These are phyloP conservation scores for Arbacia lixula DNA, from an alignment of 53 echinoderm and acorn worm species.

Conservation along the genomic window DNA sequence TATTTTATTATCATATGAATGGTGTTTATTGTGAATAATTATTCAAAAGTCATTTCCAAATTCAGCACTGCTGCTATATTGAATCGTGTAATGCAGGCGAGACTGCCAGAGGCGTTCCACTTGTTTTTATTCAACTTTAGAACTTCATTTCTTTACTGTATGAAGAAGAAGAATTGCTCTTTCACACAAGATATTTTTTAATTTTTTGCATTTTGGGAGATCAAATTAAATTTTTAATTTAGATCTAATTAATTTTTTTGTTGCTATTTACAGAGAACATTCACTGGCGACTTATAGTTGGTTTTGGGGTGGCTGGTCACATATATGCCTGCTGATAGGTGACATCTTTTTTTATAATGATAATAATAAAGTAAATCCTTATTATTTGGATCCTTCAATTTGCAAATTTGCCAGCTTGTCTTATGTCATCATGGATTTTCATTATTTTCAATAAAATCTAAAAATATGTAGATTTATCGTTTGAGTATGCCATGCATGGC, in stretches of 20 bases:
- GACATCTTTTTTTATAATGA: too few species aligned
- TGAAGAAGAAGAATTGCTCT: too few species aligned
- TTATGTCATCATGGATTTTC: too few species aligned
- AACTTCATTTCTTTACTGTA: too few species aligned
- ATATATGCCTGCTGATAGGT: too few species aligned
- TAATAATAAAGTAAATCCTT: too few species aligned
- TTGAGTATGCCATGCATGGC: too few species aligned
- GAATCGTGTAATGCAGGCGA: constrained; percentile 3
- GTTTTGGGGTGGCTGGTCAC: not conserved
- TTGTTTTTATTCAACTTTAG: not conserved
- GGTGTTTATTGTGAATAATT: constrained; percentile 11
- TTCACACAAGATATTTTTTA: not conserved
- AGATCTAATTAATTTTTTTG: not conserved
- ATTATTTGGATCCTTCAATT: too few species aligned
- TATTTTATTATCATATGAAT: constrained; percentile 33
- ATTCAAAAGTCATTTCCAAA: constrained; percentile 13
- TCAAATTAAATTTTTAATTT: not conserved
- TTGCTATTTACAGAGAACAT: not conserved
- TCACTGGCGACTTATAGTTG: not conserved
- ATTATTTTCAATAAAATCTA: too few species aligned
- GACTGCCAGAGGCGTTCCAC: constrained; percentile 11
- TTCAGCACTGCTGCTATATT: constrained; percentile 11
- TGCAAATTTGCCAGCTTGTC: too few species aligned
- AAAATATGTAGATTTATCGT: too few species aligned
- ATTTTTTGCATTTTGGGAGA: not conserved